phyloP scores from a whole-genome alignment of 2,113 vertebrate species.

The Bujurquina vittata region DNA sequence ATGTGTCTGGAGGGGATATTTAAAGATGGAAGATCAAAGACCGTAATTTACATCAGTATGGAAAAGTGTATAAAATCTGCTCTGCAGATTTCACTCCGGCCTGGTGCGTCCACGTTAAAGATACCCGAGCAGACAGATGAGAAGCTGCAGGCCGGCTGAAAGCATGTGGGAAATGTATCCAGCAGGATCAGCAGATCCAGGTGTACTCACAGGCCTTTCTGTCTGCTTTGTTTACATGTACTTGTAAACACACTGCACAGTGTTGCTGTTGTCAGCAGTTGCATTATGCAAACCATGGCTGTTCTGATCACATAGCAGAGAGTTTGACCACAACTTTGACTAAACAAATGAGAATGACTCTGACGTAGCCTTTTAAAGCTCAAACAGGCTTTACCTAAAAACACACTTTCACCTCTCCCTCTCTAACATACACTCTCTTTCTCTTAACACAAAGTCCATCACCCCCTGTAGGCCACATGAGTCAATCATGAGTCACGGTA shows the following conservation, averaged over 20 bases:
- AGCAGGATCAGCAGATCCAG: slow-evolving; percentile 12
- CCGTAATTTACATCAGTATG: background rate
- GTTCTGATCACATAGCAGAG: slow-evolving; percentile 26
- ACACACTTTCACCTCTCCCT: background rate
- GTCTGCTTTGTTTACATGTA: slow-evolving; percentile 20
- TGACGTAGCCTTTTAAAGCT: slow-evolving; percentile 1
- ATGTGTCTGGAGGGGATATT: background rate
- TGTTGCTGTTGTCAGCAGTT: slow-evolving; percentile 30
- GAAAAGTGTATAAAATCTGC: background rate
- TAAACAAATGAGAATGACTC: slow-evolving; percentile 58
- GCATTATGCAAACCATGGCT: slow-evolving; percentile 45
- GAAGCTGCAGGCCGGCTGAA: background rate
- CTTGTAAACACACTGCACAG: slow-evolving; percentile 32
- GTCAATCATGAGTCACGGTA: slow-evolving; percentile 54
- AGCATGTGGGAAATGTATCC: slow-evolving; percentile 1
- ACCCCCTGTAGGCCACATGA: slow-evolving; percentile 35
- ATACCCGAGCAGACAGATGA: background rate
- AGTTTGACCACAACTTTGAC: slow-evolving; percentile 41
- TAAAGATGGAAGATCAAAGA: slow-evolving; percentile 12
- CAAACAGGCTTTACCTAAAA: slow-evolving; percentile 19
- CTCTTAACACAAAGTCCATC: slow-evolving; percentile 31
- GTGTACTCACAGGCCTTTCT: slow-evolving; percentile 9
- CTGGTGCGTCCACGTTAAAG: background rate
- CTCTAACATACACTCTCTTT: background rate
- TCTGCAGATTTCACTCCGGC: background rate